phyloP scores from a whole-genome alignment of 1,140 invertebrate species.

The Brachionus angularis region DNA sequence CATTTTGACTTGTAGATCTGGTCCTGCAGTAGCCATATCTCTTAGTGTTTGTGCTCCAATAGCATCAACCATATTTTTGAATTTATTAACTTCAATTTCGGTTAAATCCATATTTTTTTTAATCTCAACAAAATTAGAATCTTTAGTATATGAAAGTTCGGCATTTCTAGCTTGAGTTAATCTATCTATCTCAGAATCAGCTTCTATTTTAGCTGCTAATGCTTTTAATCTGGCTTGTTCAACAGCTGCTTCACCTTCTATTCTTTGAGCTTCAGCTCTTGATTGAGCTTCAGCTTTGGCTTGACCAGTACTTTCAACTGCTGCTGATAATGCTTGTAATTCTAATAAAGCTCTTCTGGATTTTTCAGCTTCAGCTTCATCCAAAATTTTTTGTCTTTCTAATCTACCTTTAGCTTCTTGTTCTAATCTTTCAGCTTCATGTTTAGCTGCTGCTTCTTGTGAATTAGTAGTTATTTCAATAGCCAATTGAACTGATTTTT shows the following conservation, averaged over 20 bases:
- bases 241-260: slow-evolving; percentile 61
- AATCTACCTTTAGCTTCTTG: slow-evolving; percentile 61
- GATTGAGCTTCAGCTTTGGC: slow-evolving; percentile 62
- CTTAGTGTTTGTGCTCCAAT: slow-evolving; percentile 59
- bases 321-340: slow-evolving; percentile 55
- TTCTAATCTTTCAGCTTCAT: slow-evolving; percentile 62
- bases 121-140: slow-evolving; percentile 60
- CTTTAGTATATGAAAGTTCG: slow-evolving; percentile 57
- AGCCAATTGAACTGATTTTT: slow-evolving; percentile 54
- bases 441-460: slow-evolving; percentile 51
- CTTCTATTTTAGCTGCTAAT: slow-evolving; percentile 60
- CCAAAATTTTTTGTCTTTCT: slow-evolving; percentile 60
- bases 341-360: slow-evolving; percentile 57
- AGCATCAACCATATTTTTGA: slow-evolving; percentile 58
- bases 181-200: slow-evolving; percentile 59
- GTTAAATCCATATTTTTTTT: slow-evolving; percentile 54
- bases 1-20: slow-evolving; percentile 59
- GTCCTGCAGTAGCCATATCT: slow-evolving; percentile 59
- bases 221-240: slow-evolving; percentile 60
- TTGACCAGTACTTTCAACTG: slow-evolving; percentile 58
- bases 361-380: slow-evolving; percentile 60
- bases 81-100: slow-evolving; percentile 59
- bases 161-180: slow-evolving; percentile 59
- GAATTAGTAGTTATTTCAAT: slow-evolving; percentile 56
- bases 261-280: slow-evolving; percentile 59